Conservation (phyloP, 2,113 vertebrate species). For the Cyphomyrus discorhynchus region DNA sequence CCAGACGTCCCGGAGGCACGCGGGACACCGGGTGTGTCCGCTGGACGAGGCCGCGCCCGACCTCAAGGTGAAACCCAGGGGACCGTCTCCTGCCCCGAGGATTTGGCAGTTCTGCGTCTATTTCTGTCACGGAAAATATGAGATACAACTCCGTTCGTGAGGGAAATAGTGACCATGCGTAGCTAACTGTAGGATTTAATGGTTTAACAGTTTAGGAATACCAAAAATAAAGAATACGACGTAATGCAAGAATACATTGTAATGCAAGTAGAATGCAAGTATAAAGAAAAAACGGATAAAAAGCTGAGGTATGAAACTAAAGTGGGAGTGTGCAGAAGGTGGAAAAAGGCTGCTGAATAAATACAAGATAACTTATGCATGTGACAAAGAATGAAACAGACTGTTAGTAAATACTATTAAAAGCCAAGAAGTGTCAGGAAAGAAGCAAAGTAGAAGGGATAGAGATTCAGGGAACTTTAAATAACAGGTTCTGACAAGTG, state of each 20-base stretch:
- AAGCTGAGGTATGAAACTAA: not conserved
- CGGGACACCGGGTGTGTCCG: conserved; percentile 59
- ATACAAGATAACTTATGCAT: not conserved
- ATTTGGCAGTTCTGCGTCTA: no score
- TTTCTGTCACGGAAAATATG: not conserved
- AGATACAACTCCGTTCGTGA: not conserved
- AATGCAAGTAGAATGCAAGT: not conserved
- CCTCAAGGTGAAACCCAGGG: conserved; percentile 55
- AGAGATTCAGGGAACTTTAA: not conserved
- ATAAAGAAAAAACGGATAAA: not conserved
- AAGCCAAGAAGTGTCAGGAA: not conserved
- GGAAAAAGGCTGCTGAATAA: not conserved
- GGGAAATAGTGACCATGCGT: not conserved
- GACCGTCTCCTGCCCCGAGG: not conserved
- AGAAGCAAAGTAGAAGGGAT: not conserved
- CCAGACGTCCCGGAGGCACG: conserved; percentile 64
- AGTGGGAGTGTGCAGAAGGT: not conserved
- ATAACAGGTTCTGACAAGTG: not conserved
- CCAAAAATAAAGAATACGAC: not conserved
- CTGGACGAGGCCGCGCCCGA: conserved; percentile 63
- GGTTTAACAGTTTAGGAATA: not conserved
- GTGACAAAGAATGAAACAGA: not conserved
- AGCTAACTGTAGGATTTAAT: not conserved
- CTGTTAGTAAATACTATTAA: not conserved
- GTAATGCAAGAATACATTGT: not conserved